These are phyloP conservation scores for Sialis fuliginosa DNA, from an alignment of 2,888 invertebrate genomes.

Conservation along the genomic window DNA sequence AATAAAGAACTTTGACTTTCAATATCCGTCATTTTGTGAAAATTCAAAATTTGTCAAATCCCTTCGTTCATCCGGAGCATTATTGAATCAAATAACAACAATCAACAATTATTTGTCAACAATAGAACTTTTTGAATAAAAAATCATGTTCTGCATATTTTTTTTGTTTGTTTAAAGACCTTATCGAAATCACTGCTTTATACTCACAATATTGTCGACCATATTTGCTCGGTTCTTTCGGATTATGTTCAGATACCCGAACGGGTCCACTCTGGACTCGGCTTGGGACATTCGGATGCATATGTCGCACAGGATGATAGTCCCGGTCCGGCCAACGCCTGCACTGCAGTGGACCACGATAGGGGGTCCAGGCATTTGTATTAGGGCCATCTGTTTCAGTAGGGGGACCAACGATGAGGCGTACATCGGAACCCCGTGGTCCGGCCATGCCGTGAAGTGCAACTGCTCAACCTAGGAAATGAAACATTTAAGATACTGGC, in stretches of 20 bases:
- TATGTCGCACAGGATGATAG: slow-evolving; percentile 36
- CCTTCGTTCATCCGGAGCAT: no score
- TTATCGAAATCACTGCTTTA: no score
- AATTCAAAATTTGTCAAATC: no score
- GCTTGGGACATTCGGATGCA: slow-evolving; percentile 28
- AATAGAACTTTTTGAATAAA: no score
- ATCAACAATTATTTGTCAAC: no score
- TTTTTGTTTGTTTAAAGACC: no score
- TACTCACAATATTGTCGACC: slow-evolving; percentile 19
- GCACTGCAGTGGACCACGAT: slow-evolving; percentile 36
- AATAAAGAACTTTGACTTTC: no score
- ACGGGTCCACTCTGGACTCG: slow-evolving; percentile 21
- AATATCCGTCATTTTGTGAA: no score
- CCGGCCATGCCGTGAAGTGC: slow-evolving; percentile 33
- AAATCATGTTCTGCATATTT: no score
- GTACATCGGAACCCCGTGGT: slow-evolving; percentile 28
- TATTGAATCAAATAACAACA: no score
- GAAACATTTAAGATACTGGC: slow-evolving; percentile 6
- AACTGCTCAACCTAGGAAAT: slow-evolving; percentile 21
- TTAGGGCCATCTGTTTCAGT: slow-evolving; percentile 21
- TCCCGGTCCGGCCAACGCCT: slow-evolving; percentile 42
- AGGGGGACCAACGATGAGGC: slow-evolving; percentile 22
- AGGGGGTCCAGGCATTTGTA: slow-evolving; percentile 21
- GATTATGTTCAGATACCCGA: slow-evolving; percentile 17
- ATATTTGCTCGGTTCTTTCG: slow-evolving; percentile 22